Conservation (phyloP, 1,140 invertebrate species). For the Battus philenor region DNA sequence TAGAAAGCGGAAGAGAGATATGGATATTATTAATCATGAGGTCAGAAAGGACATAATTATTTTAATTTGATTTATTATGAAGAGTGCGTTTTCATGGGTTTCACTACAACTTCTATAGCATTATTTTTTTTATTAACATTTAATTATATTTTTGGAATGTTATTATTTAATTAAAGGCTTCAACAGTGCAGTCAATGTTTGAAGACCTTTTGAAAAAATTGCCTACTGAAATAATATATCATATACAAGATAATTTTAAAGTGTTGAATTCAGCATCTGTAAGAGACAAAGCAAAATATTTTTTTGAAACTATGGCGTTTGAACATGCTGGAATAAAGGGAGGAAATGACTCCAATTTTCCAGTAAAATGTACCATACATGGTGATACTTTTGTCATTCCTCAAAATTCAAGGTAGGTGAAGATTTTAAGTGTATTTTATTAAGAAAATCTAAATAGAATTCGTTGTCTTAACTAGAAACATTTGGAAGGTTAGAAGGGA, state of each 20-base stretch:
- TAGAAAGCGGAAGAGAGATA: conserved; percentile 10
- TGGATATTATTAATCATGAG: background rate
- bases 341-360: conserved; percentile 43
- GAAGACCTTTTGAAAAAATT: conserved; percentile 29
- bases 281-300: conserved; percentile 35
- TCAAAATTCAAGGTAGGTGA: conserved; percentile 49
- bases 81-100: too few species aligned
- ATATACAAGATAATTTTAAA: conserved; percentile 25
- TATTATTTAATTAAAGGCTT: conserved; percentile 32
- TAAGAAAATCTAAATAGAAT: too few species aligned
- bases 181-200: conserved; percentile 33
- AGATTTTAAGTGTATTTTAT: too few species aligned
- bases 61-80: too few species aligned
- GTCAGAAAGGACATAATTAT: too few species aligned
- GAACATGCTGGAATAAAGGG: conserved; percentile 38
- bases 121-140: background rate
- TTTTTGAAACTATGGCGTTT: conserved; percentile 48
- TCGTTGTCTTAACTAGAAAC: too few species aligned
- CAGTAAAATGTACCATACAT: conserved; percentile 47
- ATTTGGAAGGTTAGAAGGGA: too few species aligned
- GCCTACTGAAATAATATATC: conserved; percentile 23
- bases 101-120: too few species aligned
- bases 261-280: conserved; percentile 29
- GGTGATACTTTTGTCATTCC: conserved; percentile 53
- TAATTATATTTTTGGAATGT: background rate